Evolutionary conservation across 2,113 vertebrate genomes (phyloP), one percentile per base, ranked within the genome.

Genomic region (Ariopsis seemanni): DNA sequence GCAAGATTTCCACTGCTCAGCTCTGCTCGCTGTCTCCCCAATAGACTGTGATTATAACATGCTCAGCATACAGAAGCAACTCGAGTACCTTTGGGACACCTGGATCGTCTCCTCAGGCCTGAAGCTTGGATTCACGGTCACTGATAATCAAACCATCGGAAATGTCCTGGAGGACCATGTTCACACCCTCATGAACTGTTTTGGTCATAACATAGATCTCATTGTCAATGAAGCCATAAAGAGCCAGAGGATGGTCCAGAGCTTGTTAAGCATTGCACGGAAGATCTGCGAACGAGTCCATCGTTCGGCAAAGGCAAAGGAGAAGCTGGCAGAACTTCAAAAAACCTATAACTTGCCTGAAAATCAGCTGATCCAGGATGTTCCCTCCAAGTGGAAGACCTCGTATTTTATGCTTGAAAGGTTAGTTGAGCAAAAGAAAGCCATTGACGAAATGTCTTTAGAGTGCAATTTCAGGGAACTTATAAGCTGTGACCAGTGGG

Each of bases 401-500:
- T 99, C 98, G 1, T 96, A 99, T 75, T 97, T 95, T 77, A 99
- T 99, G 98, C 96, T 99, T 34, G 97, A 99, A 89, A 95, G 98
- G 80, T 95, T 99, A 88, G 95, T 99, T 0, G 98, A 99, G 89
- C 98, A 99, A 94, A 97, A 97, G 91, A 95, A 95, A 92, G 98
- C 97, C 15, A 94, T 99, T 50, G 96, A 96, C 52, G 97, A 98
- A 90, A 93, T 99, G 96, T 97, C 98, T 0, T 93, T 96, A 1
- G 97, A 98, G 95, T 98, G 97, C 88, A 97, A 95, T 92, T 98
- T 99, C 94, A 95, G 98, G 91, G 98, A 99, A 92, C 94, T 99
- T 10, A 97, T 99, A 93, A 99, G 97, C 25, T 97, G 97, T n/a
- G 97, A 99, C 91, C 98, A 99, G 94, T 99, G 97, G 98, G 97